Conservation (phyloP, 2,888 invertebrate genomes). For the Chalcosyrphus nemorum region DNA sequence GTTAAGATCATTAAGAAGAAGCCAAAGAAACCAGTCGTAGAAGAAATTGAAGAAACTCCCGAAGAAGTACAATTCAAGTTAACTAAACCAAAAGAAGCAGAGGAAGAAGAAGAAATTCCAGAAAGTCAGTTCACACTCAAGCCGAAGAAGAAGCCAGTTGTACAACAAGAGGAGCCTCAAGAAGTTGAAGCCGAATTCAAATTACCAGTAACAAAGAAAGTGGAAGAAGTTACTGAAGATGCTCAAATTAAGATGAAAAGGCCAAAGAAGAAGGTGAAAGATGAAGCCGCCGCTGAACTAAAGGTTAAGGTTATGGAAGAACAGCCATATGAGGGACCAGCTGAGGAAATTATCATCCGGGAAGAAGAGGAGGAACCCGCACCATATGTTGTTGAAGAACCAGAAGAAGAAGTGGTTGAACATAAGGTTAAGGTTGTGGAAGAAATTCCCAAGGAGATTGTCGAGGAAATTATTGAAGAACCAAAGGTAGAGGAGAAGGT, state of each 20-base stretch:
- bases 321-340: conserved; percentile 73
- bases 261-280: conserved; percentile 75
- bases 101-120: conserved; percentile 52
- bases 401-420: conserved; percentile 78
- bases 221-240: conserved; percentile 77
- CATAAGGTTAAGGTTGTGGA: conserved; percentile 76
- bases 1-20: conserved; percentile 64
- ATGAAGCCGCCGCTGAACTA: conserved; percentile 77
- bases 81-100: conserved; percentile 38
- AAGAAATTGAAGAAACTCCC: conserved; percentile 69
- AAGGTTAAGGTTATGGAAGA: conserved; percentile 78
- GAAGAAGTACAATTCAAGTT: conserved; percentile 63
- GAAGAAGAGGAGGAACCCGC: conserved; percentile 55
- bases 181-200: conserved; percentile 77
- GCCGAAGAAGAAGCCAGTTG: conserved; percentile 70
- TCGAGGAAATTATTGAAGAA: conserved; percentile 57
- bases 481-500: conserved; percentile 12
- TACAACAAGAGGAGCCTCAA: conserved; percentile 73
- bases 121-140: conserved; percentile 69
- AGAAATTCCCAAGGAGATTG: conserved; percentile 74
- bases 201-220: conserved; percentile 75
- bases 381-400: conserved; percentile 75
- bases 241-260: conserved; percentile 78
- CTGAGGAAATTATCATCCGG: conserved; percentile 73
- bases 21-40: conserved; percentile 49